Evolutionary conservation across 1,140 invertebrate genomes (phyloP).

Genomic region (Conopomorpha cramerella): DNA sequence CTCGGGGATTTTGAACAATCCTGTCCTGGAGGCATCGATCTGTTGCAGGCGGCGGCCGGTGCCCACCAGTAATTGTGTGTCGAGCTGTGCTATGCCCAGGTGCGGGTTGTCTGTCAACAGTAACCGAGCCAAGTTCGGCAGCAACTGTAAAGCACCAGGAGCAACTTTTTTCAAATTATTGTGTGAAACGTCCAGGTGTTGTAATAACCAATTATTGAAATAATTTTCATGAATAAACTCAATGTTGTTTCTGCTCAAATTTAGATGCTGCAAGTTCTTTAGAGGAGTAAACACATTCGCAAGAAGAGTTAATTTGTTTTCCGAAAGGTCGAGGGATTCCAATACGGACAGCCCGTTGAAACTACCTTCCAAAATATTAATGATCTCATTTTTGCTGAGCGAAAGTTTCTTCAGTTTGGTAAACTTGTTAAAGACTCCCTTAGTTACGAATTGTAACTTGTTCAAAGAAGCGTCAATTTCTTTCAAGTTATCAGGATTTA

Average conservation of each 20-base stretch:
- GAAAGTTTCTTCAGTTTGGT: conserved; percentile 39
- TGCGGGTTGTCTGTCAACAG: conserved; percentile 74
- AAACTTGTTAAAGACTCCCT: conserved; percentile 38
- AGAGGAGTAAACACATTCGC: conserved; percentile 64
- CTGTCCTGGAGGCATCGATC: conserved; percentile 81
- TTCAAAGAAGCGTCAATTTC: conserved; percentile 52
- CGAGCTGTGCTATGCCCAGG: conserved; percentile 61
- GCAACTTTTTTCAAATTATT: conserved; percentile 74
- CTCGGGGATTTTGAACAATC: conserved; percentile 78
- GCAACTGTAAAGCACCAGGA: conserved; percentile 72
- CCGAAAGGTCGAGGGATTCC: conserved; percentile 66
- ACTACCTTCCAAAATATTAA: conserved; percentile 42
- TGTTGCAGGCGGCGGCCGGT: conserved; percentile 75
- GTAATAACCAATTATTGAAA: conserved; percentile 62
- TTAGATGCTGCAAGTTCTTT: conserved; percentile 68
- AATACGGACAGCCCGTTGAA: conserved; percentile 55
- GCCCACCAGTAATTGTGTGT: conserved; percentile 67
- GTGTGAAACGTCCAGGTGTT: conserved; percentile 80
- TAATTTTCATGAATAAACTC: conserved; percentile 67
- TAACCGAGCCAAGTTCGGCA: conserved; percentile 77
- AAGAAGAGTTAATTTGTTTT: conserved; percentile 62
- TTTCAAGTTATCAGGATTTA: conserved; percentile 29
- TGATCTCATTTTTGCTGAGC: conserved; percentile 42
- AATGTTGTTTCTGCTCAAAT: conserved; percentile 73
- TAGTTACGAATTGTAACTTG: conserved; percentile 34